Base-by-base conservation (phyloP, 2,888 invertebrate genomes). In the Ariolimax columbianus region DNA sequence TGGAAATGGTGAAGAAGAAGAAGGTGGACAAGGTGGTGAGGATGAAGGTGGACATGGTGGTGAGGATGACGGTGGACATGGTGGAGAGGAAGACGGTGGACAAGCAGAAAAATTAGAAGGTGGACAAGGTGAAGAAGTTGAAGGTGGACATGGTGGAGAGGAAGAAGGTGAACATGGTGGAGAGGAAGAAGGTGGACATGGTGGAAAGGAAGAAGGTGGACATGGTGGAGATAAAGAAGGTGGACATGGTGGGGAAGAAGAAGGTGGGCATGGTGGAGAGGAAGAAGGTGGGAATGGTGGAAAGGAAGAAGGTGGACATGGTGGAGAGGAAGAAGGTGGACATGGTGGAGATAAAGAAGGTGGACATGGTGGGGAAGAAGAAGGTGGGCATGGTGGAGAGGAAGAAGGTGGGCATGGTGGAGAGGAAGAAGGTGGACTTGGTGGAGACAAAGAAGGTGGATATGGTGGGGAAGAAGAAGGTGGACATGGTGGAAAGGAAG, bases 301-400 rank as follows among this genome's bases (percentile, higher is more conserved):
- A 36, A 19, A 78, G 6, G 78, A 59, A 23, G 66, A 79, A 23
- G 66, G 14, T 38, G 79, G n/a, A 4, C 14, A 30, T 33, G 63
- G 63, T 79, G 79, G 3, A 36, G 33, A 78, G 6, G 78, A 59
- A 23, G 66, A 79, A 23, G 66, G 14, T 38, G 79, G n/a, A 4
- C 14, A 30, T 33, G 63, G 63, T 79, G 79, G 3, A 36, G 33
- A 78, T 7, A 63, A 59, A 23, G 66, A 79, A 23, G 66, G 14
- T 38, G 79, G n/a, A 4, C 14, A 30, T 33, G 63, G 63, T 79
- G 79, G 3, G 17, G 33, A 78, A 26, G 78, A 59, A 23, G 78
- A 78, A 63, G 78, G 26, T 51, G 30, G 23, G 11, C 17, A n/a
- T 30, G 38, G 36, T 79, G 66, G 70, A 30, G 33, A 36, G 6